Conservation (phyloP, 23 tunicate species). For the Halocynthia aurantium region DNA sequence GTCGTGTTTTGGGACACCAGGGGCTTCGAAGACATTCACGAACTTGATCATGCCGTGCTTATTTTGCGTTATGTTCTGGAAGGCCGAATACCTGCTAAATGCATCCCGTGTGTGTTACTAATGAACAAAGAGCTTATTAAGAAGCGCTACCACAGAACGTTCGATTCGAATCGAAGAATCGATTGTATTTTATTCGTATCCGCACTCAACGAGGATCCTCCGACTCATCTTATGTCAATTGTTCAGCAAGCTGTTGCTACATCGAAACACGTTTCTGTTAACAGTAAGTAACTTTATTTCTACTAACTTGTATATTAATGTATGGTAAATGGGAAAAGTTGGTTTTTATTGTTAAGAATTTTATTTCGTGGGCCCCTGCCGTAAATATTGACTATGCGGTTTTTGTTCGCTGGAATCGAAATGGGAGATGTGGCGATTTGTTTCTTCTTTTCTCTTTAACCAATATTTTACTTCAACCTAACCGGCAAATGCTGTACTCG, state of each 20-base stretch:
- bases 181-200: constrained; percentile 89
- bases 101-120: constrained; percentile 92
- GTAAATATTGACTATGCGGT: not conserved
- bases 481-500: not conserved
- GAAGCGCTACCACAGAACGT: constrained; percentile 73
- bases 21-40: constrained; percentile 95
- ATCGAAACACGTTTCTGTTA: constrained; percentile 62
- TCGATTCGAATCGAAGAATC: constrained; percentile 56
- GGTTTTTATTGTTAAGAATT: no score
- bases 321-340: no score
- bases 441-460: not conserved
- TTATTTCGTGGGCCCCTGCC: no score
- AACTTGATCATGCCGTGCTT: constrained; percentile 76
- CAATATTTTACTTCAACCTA: not conserved
- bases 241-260: constrained; percentile 59
- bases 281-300: constrained; percentile 52
- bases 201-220: constrained; percentile 60
- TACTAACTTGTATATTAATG: no score
- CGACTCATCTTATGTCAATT: constrained; percentile 45
- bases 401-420: not conserved
- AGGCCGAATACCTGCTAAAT: constrained; percentile 92
- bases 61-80: constrained; percentile 91
- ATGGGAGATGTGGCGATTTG: not conserved
- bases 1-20: constrained; percentile 97
- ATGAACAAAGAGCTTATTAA: constrained; percentile 91